phyloP scores from a whole-genome alignment of 2,888 invertebrate genomes.

The Dorcus hopei region DNA sequence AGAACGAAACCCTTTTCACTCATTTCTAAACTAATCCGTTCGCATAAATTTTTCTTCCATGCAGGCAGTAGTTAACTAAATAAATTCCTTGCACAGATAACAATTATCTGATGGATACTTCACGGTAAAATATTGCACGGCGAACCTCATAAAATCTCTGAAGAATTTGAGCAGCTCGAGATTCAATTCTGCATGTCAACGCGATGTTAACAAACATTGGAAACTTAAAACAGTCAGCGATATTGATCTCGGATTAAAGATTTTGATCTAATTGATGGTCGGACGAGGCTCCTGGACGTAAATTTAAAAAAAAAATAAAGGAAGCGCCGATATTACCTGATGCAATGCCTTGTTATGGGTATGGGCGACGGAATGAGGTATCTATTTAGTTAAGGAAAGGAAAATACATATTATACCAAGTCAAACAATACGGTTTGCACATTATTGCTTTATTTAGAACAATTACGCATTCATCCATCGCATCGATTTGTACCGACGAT shows the following conservation, averaged over 20 bases:
- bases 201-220: conserved; percentile 35
- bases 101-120: not conserved
- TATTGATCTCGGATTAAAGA: conserved; percentile 2
- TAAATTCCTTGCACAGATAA: not conserved
- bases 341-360: not conserved
- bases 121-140: conserved; percentile 6
- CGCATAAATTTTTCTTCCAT: no score
- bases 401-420: no score
- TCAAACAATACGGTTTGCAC: not conserved
- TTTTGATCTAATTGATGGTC: conserved; percentile 10
- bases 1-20: no score
- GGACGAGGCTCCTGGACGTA: not conserved
- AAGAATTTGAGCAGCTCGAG: not conserved
- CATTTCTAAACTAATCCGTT: no score
- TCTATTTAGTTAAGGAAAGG: no score
- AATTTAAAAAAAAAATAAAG: not conserved
- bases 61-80: not conserved
- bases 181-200: conserved; percentile 9
- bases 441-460: conserved; percentile 33
- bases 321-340: not conserved
- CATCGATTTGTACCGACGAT: conserved; percentile 21
- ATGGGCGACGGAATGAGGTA: not conserved
- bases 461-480: conserved; percentile 31
- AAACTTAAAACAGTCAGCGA: conserved; percentile 27
- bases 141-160: conserved; percentile 43